Conservation (phyloP, 2,888 invertebrate genomes). For the Lithophane socia region DNA sequence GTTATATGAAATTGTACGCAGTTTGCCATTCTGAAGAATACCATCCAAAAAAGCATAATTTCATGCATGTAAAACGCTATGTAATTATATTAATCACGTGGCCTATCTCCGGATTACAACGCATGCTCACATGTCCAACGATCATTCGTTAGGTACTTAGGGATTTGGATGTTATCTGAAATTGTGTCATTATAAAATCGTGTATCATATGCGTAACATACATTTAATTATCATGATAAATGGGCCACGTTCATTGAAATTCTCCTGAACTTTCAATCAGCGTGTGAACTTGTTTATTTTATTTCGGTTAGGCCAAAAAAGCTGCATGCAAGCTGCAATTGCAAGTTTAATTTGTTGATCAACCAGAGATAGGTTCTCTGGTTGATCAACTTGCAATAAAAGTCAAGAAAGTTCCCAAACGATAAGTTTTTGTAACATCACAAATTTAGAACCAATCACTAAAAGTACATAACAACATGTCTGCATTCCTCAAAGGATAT, state of each 20-base stretch:
- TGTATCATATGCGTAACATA: slow-evolving; percentile 17
- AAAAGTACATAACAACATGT: background rate
- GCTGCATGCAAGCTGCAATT: background rate
- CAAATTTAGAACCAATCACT: background rate
- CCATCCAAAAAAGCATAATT: background rate
- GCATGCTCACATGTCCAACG: slow-evolving; percentile 21
- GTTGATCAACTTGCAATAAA: background rate
- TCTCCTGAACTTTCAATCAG: background rate
- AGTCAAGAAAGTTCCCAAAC: background rate
- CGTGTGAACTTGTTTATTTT: background rate
- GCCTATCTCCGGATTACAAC: slow-evolving; percentile 26
- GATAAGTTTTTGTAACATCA: background rate
- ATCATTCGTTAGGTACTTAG: slow-evolving; percentile 4
- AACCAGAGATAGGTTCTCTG: too few species aligned
- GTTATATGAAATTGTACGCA: background rate
- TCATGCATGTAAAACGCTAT: background rate
- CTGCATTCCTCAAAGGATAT: background rate
- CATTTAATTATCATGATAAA: slow-evolving; percentile 5
- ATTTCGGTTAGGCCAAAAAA: background rate
- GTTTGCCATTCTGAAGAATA: too few species aligned
- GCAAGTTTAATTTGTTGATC: background rate
- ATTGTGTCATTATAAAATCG: slow-evolving; percentile 28
- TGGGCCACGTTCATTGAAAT: background rate
- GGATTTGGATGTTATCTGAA: slow-evolving; percentile 41
- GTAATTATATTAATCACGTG: slow-evolving; percentile 19